Base-by-base conservation (phyloP, 2,113 vertebrate genomes). In the Equus przewalskii region DNA sequence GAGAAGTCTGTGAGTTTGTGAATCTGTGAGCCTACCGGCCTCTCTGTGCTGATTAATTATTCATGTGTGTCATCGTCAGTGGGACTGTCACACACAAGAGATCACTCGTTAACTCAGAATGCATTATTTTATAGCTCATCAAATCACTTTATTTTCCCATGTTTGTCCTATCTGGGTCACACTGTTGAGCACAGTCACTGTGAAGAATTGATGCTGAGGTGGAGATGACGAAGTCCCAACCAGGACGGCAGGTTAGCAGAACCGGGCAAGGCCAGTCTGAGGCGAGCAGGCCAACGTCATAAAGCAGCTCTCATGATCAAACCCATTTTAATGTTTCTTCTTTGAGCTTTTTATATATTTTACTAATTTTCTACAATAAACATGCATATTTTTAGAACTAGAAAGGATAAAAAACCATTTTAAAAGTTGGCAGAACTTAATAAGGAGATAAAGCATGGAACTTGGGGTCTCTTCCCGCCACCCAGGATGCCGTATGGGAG, bases 341-440 rank as follows among this genome's bases (percentile, higher is more conserved):
- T 69, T 30, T 58, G 54, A 79, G 36, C 12, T 13, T 28, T 26
- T 72, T 91, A 62, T 7, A 4, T 30, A 65, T 41, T 89, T 96
- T 80, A 81, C 94, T 73, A 70, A 65, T 88, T 89, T 95, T 90
- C 44, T 83, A 41, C 14, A 87, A 54, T 92, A 60, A 81, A 56
- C 5, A 22, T 78, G 1, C 10, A 46, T 93, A 49, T 19, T 88
- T 95, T 93, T 91, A 64, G 76, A 83, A 18, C 88, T 28, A 88
- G 28, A 92, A 69, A 83, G 36, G 51, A 91, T 11, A 44, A 70
- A 67, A 84, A 87, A 7, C 2, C 54, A 72, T 19, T 24, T 65
- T 87, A 24, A n/a, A 64, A 91, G 54, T 2, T 30, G 28, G 36
- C 21, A 69, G 95, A 84, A 82, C 18, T 82, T 49, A 94, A n/a